Conservation (phyloP, 2,113 vertebrate genomes). For the Pteruthius melanotis region DNA sequence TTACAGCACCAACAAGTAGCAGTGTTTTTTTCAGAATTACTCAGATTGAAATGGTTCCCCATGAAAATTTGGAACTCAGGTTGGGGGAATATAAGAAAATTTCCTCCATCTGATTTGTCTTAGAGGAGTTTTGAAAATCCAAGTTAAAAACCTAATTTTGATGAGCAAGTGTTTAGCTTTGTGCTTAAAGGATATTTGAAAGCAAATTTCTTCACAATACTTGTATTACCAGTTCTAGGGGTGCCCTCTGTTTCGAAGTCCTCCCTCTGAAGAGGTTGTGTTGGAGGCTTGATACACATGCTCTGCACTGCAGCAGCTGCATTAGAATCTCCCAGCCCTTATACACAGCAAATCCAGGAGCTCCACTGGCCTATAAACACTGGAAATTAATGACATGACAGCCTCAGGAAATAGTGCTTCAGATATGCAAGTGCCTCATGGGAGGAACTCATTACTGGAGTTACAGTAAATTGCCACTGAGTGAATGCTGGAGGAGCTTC, state of each 20-base stretch:
- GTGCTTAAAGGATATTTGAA: background rate
- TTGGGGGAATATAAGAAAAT: background rate
- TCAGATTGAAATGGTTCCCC: background rate
- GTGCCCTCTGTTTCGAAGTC: background rate
- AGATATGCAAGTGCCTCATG: conserved; percentile 3
- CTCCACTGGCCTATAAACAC: conserved; percentile 5
- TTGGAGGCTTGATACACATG: background rate
- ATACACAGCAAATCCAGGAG: background rate
- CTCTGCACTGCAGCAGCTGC: background rate
- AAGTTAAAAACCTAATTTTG: background rate
- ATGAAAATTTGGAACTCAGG: background rate
- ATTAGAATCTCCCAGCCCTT: background rate
- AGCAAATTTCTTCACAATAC: background rate
- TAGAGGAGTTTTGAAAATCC: background rate
- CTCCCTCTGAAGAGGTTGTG: background rate
- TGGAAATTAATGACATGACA: conserved; percentile 30
- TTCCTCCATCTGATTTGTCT: background rate
- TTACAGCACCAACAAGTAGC: background rate
- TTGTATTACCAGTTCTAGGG: background rate
- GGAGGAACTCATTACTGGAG: conserved; percentile 42
- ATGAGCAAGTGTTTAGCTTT: background rate
- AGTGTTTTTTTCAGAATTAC: background rate
- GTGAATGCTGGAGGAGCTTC: conserved; percentile 18
- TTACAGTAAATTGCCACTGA: conserved; percentile 49
- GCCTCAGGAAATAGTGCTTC: conserved; percentile 12